Conservation (phyloP, 2,113 vertebrate genomes). For the Eulemur rufifrons region DNA sequence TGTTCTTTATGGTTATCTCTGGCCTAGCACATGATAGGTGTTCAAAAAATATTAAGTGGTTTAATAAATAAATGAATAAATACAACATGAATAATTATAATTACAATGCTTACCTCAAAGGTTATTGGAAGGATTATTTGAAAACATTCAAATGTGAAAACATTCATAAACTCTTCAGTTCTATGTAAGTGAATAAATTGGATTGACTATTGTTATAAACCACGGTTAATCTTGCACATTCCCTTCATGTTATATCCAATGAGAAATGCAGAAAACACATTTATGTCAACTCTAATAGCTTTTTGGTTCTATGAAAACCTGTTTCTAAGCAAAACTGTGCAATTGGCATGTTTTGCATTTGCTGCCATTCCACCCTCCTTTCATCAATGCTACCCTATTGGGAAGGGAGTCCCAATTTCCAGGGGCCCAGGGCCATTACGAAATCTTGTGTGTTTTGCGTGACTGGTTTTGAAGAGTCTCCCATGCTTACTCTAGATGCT, state of each 20-base stretch:
- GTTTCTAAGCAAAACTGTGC: not conserved
- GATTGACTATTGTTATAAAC: not conserved
- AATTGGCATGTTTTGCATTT: not conserved
- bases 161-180: not conserved
- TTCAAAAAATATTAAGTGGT: not conserved
- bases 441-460: not conserved
- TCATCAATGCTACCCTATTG: not conserved
- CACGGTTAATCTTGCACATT: not conserved
- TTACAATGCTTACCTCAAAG: conserved; percentile 4
- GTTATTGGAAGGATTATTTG: not conserved
- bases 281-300: not conserved
- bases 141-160: not conserved
- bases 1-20: not conserved
- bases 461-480: not conserved
- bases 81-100: not conserved
- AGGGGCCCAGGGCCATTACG: not conserved
- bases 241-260: not conserved
- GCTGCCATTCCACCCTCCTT: not conserved
- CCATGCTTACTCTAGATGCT: not conserved
- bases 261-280: not conserved
- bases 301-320: not conserved
- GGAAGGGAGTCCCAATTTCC: not conserved
- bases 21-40: not conserved
- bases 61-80: conserved; percentile 9
- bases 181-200: not conserved